A percentile compares a stretch with the other conserved stretches of the same genome.
These are phyloP conservation scores for Paraescarpia echinospica DNA, from an alignment of 1,140 invertebrate species.

Conservation along the genomic window DNA sequence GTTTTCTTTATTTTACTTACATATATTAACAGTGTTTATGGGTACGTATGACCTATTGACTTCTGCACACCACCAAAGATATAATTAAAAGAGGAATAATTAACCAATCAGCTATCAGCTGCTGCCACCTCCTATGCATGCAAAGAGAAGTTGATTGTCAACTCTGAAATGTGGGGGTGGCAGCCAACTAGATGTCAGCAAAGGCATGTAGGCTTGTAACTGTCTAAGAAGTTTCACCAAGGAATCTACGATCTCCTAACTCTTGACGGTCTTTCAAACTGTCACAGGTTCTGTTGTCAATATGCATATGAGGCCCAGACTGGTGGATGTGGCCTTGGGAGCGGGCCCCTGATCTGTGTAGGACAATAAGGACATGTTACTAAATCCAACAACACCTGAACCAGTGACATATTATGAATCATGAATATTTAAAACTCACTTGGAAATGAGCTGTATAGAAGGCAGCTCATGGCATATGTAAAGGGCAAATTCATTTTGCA, in stretches of 20 bases:
- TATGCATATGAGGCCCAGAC: not conserved
- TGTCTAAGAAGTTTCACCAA: not conserved
- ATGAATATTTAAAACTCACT: not conserved
- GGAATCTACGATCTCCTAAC: not conserved
- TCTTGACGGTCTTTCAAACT: not conserved
- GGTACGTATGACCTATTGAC: not conserved
- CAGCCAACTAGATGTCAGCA: not conserved
- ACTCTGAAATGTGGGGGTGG: not conserved
- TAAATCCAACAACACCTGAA: not conserved
- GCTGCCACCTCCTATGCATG: not conserved
- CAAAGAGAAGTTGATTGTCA: not conserved
- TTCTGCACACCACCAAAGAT: not conserved
- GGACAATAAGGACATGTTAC: not conserved
- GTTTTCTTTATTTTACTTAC: not conserved
- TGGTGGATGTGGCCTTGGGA: not conserved
- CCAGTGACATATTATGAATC: not conserved
- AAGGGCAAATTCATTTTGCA: not conserved
- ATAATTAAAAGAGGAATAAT: not conserved
- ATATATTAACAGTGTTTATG: not conserved
- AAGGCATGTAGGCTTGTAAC: not conserved
- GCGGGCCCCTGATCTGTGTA: not conserved
- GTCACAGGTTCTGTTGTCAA: not conserved
- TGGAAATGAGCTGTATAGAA: not conserved
- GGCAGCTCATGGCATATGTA: not conserved
- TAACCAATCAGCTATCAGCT: not conserved